A percentile compares a stretch with the other conserved stretches of the same genome.
Evolutionary conservation across 1,140 invertebrate genomes (phyloP).

Genomic region (Brachionus rubens): DNA sequence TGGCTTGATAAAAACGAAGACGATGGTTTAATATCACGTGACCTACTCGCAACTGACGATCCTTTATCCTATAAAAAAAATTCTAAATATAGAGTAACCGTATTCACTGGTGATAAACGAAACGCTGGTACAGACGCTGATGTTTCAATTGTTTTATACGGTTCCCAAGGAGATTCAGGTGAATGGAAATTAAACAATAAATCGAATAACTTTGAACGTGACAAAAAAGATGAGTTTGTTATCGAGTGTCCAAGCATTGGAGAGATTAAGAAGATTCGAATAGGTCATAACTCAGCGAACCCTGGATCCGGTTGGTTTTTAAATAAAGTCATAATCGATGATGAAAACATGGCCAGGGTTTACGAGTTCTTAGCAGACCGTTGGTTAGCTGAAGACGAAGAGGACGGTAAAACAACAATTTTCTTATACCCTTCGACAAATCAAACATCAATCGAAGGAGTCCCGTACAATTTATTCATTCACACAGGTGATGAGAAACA

Average conservation of each 20-base stretch:
- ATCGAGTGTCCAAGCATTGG: constrained; percentile 56
- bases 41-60: constrained; percentile 56
- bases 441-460: constrained; percentile 50
- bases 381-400: constrained; percentile 57
- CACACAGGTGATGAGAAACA: constrained; percentile 55
- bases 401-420: constrained; percentile 56
- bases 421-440: constrained; percentile 53
- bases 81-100: constrained; percentile 58
- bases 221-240: constrained; percentile 59
- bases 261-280: constrained; percentile 53
- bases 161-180: constrained; percentile 53
- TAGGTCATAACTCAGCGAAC: constrained; percentile 59
- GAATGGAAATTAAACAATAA: constrained; percentile 40
- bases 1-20: constrained; percentile 60
- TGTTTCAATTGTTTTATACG: constrained; percentile 56
- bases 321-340: constrained; percentile 55
- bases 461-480: constrained; percentile 58
- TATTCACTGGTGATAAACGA: constrained; percentile 60
- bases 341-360: constrained; percentile 52
- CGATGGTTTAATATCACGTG: constrained; percentile 55
- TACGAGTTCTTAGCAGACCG: constrained; percentile 56
- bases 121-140: constrained; percentile 61
- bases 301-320: constrained; percentile 52
- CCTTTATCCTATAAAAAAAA: constrained; percentile 56
- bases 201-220: constrained; percentile 54